Evolutionary conservation across 30 jellyfish, hydroid and myxozoan species (phyloP), one percentile per base, ranked within the genome.

Genomic region (Chrysaora quinquecirrha): DNA sequence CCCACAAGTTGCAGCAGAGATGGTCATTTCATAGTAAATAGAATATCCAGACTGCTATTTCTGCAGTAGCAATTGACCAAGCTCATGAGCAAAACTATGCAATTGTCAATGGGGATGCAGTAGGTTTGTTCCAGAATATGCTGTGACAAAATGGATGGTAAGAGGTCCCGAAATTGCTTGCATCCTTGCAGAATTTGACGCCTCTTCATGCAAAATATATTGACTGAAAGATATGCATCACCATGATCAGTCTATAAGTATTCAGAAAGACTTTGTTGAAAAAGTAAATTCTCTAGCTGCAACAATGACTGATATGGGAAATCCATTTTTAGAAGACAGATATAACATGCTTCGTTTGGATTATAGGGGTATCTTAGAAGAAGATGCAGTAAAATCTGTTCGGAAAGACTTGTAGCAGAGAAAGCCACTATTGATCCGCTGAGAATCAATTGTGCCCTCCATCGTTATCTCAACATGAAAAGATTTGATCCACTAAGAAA

Each of bases 361-460:
- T 52, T 4, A 52, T 25, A 52, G 68, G 68, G 68, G 19, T 52
- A 52, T 52, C 68, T 52, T 52, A 52, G 68, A 25, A 52, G 68
- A 52, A 52, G 68, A 38, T 38, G 54, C 54, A 3, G 54, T 38
- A 38, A 38, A 6, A 38, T 38, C 54, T 38, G 11, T 38, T 38
- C 11, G 68, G 54, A 38, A 6, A 38, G 54, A 38, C 14, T 38
- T 3, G 54, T 38, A 14, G 54, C 54, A 38, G 14, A 38, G 54
- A 14, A 38, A 38, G 54, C 54, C 65, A 78, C 34, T 9, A n/a
- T n/a, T n/a, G n/a, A n/a, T n/a, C n/a, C n/a, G n/a, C n/a, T 35
- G 85, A 80, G 83, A 80, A 80, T 52, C 82, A 67, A 32, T 31
- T 75, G 14, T 64, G 83, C 30, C 75, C 90, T 30, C 90, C 90